A percentile compares a stretch with the other conserved stretches of the same genome.
Evolutionary conservation across 2,797 vertebrate species (phyloP).

Genomic region (Crenichthys baileyi): DNA sequence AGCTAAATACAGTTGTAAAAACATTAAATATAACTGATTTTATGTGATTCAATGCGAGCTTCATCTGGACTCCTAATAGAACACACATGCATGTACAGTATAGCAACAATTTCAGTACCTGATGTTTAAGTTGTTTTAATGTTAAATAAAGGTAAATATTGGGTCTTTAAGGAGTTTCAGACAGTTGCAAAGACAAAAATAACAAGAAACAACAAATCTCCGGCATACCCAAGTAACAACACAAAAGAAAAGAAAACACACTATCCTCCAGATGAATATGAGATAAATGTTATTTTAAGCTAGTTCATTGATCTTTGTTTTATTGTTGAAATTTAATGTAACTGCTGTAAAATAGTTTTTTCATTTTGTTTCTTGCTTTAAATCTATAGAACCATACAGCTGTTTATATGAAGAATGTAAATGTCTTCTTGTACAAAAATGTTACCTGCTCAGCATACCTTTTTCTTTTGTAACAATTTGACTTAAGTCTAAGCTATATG

Average conservation of each 20-base stretch:
- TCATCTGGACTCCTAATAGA: not conserved
- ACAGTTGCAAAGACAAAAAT: not conserved
- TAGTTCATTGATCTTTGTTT: not conserved
- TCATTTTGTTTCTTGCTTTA: not conserved
- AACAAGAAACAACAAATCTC: not conserved
- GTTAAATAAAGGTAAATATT: not conserved
- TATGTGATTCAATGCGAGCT: not conserved
- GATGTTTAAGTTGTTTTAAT: not conserved
- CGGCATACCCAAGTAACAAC: not conserved
- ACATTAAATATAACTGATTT: not conserved
- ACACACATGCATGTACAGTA: not conserved
- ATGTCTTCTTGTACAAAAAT: not conserved
- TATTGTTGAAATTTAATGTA: not conserved
- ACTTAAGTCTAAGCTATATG: too few species aligned
- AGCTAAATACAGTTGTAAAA: not conserved
- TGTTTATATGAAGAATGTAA: slow-evolving; percentile 1
- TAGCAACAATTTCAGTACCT: not conserved
- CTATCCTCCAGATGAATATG: too few species aligned
- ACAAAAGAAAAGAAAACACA: not conserved
- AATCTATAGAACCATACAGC: not conserved
- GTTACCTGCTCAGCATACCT: not conserved
- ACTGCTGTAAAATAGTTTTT: not conserved
- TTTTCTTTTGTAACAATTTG: not conserved
- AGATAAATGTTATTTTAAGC: not conserved
- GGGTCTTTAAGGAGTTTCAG: not conserved